phyloP scores from a whole-genome alignment of 2,113 vertebrate species.

The Hiodon tergisus region DNA sequence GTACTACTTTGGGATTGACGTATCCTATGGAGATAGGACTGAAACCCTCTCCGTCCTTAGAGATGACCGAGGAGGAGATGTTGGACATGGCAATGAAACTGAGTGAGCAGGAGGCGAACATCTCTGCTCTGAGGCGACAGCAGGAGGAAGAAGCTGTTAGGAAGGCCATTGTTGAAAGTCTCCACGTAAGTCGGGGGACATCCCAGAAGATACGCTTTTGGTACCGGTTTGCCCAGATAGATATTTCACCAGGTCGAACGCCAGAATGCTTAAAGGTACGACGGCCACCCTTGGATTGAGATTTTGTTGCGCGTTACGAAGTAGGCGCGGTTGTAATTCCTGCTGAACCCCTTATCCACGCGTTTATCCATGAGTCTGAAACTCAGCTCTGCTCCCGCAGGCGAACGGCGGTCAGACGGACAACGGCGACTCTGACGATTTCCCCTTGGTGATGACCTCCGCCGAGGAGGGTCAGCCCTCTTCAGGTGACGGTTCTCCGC shows the following conservation, averaged over 20 bases:
- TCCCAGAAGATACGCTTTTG: too few species aligned
- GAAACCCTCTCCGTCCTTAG: constrained; percentile 48
- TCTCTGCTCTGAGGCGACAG: constrained; percentile 61
- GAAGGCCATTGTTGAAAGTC: constrained; percentile 85
- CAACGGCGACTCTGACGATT: neutral
- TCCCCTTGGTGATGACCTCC: neutral
- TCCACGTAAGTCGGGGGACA: constrained; percentile 64
- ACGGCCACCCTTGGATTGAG: too few species aligned
- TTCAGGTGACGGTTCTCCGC: neutral
- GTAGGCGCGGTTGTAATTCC: too few species aligned
- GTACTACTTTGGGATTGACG: neutral
- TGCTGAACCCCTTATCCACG: neutral
- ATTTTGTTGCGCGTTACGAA: too few species aligned
- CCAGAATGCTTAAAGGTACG: too few species aligned
- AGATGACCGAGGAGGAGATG: constrained; percentile 93
- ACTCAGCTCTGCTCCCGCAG: neutral
- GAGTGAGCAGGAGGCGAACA: constrained; percentile 81
- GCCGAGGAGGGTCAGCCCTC: neutral
- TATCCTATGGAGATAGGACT: neutral
- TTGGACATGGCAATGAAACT: constrained; percentile 82
- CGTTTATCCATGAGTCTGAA: neutral
- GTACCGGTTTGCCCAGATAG: neutral
- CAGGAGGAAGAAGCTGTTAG: constrained; percentile 78
- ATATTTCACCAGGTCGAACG: too few species aligned
- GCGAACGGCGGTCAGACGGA: neutral